Evolutionary conservation across 2,797 vertebrate species (phyloP), one percentile per base, ranked within the genome.

Genomic region (Tapera naevia): DNA sequence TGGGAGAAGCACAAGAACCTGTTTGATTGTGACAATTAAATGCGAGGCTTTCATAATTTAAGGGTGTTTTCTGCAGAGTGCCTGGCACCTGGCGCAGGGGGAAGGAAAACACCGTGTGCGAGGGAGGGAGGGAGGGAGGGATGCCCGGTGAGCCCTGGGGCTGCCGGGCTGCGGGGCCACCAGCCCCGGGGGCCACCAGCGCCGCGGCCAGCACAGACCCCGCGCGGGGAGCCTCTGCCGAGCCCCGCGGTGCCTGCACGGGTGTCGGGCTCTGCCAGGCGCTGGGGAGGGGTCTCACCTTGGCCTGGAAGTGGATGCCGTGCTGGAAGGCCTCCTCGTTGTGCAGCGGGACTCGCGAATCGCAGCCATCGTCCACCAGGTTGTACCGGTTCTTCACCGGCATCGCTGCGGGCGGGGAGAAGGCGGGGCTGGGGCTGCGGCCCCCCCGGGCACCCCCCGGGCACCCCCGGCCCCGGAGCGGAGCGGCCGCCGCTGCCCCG

Each of bases 251-350:
- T 41, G 39, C 39, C 39, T 41, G 39, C 39, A 41, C 41, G 39
- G n/a, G 39, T 41, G 39, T 10, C 39, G 10, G 39, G 39, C 39
- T 41, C 39, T 41, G 39, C 39, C 39, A 41, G 39, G 39, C 39
- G 39, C 39, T 41, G 39, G 61, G 80, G 45, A 74, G 82, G 82
- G 19, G 93, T 98, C 97, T 98, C 97, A 99, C 99, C 99, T 99
- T 99, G 95, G 99, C 99, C 98, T 99, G 98, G 97, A 99, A 99
- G 82, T 97, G 95, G 76, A 99, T 98, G 86, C 99, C 99, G 67
- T 99, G 99, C 92, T 99, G 98, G 83, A 99, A 99, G 65, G 99
- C 99, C 95, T 99, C 99, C 76, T 99, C 99, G 95, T 98, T 99
- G 94, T 99, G 98, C 78, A 99, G 98, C 57, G 99, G 99, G 57